Base-by-base conservation (phyloP, 1,140 invertebrate species). In the Episyrphus balteatus region DNA sequence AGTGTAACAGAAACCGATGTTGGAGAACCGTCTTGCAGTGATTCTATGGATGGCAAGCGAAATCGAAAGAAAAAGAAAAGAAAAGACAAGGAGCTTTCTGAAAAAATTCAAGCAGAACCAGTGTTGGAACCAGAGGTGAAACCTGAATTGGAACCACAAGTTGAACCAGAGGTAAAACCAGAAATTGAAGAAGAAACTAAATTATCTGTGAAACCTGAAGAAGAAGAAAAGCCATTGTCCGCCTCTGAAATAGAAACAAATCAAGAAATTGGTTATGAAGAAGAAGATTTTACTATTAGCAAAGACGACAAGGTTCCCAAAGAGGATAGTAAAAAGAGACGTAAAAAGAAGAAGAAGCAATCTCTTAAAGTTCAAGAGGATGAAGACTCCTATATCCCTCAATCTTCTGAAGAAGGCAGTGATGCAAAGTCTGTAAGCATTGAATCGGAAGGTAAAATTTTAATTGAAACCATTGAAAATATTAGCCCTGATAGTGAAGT, bases 241-340 rank as follows among this genome's bases (percentile, higher is more conserved):
- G 36, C 45, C 34, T 48, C 55, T 44, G 56, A 62, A 43, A 49
- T 51, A 49, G 55, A 54, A 41, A 47, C 43, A 39, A 36, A 47
- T 18, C 55, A 61, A 51, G 46, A 55, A 53, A 68, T 70, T 41
- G 75, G 76, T 26, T 79, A 79, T 56, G 71, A 76, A 50, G 65
- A 75, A 17, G 77, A 79, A 43, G 73, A 76, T 21, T 74, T 74
- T 64, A 76, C 73, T 6, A 26, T 54, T 7, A 57, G 60, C 40
- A 44, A 64, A 7, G 66, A 68, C 10, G 69, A 72, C 44, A 58
- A 63, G 40, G 59, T 60, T 41, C 55, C 59, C 15, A 39, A 53
- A 8, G 60, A 51, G n/a, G 46, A 46, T 2, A 52, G 52, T 31
- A 57, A 56, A 46, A 58, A 38, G 48, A 72, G 52, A 56, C 69